Conservation (phyloP, 2,888 invertebrate species). For the Ganaspis brasiliensis region DNA sequence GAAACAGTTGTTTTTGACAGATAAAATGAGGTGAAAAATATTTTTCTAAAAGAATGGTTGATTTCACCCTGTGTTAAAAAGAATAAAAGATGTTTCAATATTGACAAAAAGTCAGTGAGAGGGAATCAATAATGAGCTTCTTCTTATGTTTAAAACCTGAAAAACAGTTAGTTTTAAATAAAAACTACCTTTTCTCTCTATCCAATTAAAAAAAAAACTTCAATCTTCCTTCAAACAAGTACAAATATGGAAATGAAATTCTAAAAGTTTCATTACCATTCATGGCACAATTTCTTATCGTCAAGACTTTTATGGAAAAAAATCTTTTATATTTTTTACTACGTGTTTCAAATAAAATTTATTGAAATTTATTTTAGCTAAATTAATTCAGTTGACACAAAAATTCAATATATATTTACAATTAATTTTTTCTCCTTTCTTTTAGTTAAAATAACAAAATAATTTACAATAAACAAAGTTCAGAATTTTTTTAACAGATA, state of each 20-base stretch:
- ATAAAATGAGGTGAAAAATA: background rate
- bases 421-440: background rate
- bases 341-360: too few relatives aligned
- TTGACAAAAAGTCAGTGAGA: background rate
- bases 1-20: background rate
- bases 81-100: constrained; percentile 9
- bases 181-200: background rate
- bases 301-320: too few relatives aligned
- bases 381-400: too few relatives aligned
- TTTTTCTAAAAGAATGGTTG: background rate
- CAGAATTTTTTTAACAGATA: too few relatives aligned
- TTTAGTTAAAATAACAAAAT: background rate
- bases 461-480: too few relatives aligned
- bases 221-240: background rate
- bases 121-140: background rate
- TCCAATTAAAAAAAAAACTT: background rate
- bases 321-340: too few relatives aligned
- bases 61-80: background rate
- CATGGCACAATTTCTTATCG: constrained; percentile 1
- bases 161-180: background rate
- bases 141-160: background rate
- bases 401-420: too few relatives aligned
- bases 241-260: background rate
- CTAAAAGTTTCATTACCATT: constrained; percentile 4
- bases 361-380: too few relatives aligned